Base-by-base conservation (phyloP, 1,140 invertebrate species). In the Hylaeus anthracinus region DNA sequence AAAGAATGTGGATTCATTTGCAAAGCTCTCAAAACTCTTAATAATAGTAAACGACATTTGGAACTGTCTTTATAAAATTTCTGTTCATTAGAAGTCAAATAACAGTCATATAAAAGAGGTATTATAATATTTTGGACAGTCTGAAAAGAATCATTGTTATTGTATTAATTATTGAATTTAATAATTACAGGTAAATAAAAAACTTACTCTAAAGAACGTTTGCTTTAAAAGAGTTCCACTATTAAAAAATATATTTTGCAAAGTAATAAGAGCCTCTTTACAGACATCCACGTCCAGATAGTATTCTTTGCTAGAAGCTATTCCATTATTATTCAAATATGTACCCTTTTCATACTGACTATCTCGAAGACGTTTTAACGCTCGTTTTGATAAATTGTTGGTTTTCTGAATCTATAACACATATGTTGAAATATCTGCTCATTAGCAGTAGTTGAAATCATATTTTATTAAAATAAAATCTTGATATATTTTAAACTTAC, bases 191-290 rank as follows among this genome's bases (percentile, higher is more conserved):
- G 10, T 61, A 81, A 48, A 43, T 55, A 63, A 63, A 71, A 55
- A 26, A 43, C 58, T 82, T 89, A 92, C 91, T 76, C 89, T 83
- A 63, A 91, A 90, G 82, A 90, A 86, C 8, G 56, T 72, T 55
- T 72, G 51, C 60, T 89, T 88, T 37, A 92, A 63, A 5, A 83
- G 70, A 53, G 76, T 66, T n/a, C 85, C 87, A 10, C 81, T 72
- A 77, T 83, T 92, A 5, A 73, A 81, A 63, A 91, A 79, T 72
- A 92, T 90, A 64, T 90, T 87, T 79, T 92, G 87, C 15, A 92
- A 75, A 60, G 64, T 39, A 55, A 78, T 70, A 26, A 91, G 83
- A 81, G 88, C 88, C 37, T 83, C 81, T 73, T 70, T 84, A 51
- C 89, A 92, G 8, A 91, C 74, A 67, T 91, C 85, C 41, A 72